Conservation (phyloP, 1,140 invertebrate genomes). For the Drosophila persimilis region DNA sequence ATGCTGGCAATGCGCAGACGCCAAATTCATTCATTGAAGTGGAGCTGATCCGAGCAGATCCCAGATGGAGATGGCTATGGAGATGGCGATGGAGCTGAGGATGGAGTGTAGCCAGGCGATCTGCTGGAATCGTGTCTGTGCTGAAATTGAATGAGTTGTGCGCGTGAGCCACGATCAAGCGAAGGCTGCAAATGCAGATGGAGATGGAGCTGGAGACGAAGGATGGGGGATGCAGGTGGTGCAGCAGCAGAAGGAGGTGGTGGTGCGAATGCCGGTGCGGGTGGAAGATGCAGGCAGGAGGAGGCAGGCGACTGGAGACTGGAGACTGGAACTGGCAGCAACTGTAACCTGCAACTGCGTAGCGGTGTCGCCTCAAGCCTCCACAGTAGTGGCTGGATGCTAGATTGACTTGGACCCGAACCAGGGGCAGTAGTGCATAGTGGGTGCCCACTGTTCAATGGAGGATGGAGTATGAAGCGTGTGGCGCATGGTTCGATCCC, state of each 20-base stretch:
- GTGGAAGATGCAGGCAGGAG: not conserved
- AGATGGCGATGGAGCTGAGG: not conserved
- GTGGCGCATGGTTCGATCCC: conserved; percentile 28
- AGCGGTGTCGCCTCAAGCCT: conserved; percentile 5
- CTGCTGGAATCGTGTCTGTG: conserved; percentile 66
- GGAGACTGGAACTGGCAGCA: not conserved
- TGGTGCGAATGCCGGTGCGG: too few species aligned
- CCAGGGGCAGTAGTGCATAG: not conserved
- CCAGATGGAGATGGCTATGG: conserved; percentile 11
- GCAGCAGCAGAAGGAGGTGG: not conserved
- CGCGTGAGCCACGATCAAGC: conserved; percentile 74
- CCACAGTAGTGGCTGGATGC: conserved; percentile 25
- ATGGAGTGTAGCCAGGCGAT: conserved; percentile 38
- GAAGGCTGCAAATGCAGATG: conserved; percentile 27
- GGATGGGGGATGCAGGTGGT: not conserved
- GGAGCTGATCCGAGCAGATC: conserved; percentile 19
- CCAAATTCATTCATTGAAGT: conserved; percentile 51
- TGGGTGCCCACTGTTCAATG: conserved; percentile 17
- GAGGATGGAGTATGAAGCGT: conserved; percentile 9
- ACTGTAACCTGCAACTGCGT: conserved; percentile 40
- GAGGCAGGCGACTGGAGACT: not conserved
- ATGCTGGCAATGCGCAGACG: conserved; percentile 34
- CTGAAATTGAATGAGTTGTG: conserved; percentile 80
- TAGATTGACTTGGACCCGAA: not conserved
- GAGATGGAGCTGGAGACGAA: not conserved